Percentiles rank a stretch among this genome's conserved stretches.
Conservation (phyloP, 2,888 invertebrate species). For the Bhutanitis thaidina region DNA sequence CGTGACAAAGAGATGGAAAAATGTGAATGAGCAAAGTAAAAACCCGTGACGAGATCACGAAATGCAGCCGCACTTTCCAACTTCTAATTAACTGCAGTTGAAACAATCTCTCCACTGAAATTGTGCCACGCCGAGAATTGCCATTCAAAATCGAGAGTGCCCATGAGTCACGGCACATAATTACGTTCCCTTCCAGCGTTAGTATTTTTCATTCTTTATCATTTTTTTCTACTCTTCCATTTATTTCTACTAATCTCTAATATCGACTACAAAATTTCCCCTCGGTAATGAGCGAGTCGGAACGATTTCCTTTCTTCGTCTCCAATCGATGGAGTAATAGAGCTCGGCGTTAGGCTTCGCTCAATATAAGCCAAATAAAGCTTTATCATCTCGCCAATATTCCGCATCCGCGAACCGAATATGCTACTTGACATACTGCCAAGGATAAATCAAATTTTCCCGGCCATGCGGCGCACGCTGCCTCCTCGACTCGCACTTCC, state of each 20-base stretch:
- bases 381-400: constrained; percentile 60
- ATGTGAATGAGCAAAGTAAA: constrained; percentile 13
- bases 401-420: constrained; percentile 55
- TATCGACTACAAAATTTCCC: constrained; percentile 24
- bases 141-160: constrained; percentile 13
- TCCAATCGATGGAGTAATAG: constrained; percentile 40
- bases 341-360: constrained; percentile 37
- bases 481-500: constrained; percentile 19
- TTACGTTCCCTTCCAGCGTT: not conserved
- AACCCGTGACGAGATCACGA: constrained; percentile 20
- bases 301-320: constrained; percentile 24
- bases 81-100: constrained; percentile 45
- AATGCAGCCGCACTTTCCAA: constrained; percentile 34
- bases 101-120: constrained; percentile 33
- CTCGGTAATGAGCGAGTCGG: constrained; percentile 25
- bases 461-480: constrained; percentile 25
- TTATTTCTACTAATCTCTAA: constrained; percentile 19
- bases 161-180: constrained; percentile 3
- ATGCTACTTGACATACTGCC: constrained; percentile 65
- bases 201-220: constrained; percentile 12
- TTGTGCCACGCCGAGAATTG: constrained; percentile 9
- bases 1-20: not conserved
- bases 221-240: not conserved
- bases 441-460: constrained; percentile 66
- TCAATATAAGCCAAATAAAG: constrained; percentile 63